Evolutionary conservation across 1,140 invertebrate species (phyloP).

Genomic region (Bactericera cockerelli): DNA sequence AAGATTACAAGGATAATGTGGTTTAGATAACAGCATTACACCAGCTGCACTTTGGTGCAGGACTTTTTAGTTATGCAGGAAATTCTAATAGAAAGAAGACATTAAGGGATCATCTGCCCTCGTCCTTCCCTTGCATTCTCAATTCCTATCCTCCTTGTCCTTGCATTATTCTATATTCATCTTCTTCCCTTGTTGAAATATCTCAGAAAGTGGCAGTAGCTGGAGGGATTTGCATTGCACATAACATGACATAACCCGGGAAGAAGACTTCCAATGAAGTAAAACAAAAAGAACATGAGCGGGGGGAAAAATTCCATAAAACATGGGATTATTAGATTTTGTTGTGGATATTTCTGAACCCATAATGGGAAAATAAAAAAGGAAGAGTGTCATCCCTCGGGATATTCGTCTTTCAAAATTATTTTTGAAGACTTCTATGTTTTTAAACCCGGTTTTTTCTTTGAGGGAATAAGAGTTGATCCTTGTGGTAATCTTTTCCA

Average conservation of each 20-base stretch:
- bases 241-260: neutral
- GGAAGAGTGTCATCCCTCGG: neutral
- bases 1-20: no score
- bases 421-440: no score
- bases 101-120: no score
- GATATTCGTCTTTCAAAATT: conserved; percentile 5
- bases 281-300: neutral
- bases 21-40: no score
- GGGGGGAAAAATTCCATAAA: neutral
- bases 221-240: neutral
- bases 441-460: neutral
- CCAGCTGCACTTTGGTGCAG: no score
- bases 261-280: no score
- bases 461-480: neutral
- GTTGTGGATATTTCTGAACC: conserved; percentile 1
- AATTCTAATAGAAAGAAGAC: no score
- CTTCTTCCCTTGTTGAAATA: neutral
- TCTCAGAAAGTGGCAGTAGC: neutral
- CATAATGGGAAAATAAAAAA: conserved; percentile 6
- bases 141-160: no score
- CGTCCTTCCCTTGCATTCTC: no score
- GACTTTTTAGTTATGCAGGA: no score
- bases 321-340: conserved; percentile 9
- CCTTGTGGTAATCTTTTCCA: neutral
- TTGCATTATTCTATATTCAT: no score